These are phyloP conservation scores for Drosophila leonis DNA, from an alignment of 2,888 invertebrate genomes.

Conservation along the genomic window DNA sequence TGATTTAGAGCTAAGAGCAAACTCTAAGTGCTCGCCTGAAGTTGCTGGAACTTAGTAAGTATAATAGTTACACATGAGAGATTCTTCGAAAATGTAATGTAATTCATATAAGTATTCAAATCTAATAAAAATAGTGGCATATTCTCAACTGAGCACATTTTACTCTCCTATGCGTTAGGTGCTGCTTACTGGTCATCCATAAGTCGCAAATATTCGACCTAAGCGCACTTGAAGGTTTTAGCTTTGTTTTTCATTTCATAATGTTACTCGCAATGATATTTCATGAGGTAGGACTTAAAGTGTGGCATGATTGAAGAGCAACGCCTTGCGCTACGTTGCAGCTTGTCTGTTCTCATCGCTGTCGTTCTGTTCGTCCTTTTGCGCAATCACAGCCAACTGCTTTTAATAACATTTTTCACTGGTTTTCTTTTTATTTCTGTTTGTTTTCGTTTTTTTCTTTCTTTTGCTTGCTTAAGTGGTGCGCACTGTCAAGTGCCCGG, in stretches of 20 bases:
- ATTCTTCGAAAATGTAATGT: too few relatives aligned
- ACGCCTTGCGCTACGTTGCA: constrained; percentile 31
- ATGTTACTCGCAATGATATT: constrained; percentile 39
- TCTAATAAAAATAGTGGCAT: not conserved
- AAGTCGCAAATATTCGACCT: too few relatives aligned
- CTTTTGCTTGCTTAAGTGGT: constrained; percentile 57
- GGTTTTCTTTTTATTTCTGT: constrained; percentile 32
- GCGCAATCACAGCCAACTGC: constrained; percentile 68
- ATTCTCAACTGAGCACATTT: not conserved
- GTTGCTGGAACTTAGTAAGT: too few relatives aligned
- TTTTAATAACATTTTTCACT: constrained; percentile 77
- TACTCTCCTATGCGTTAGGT: not conserved
- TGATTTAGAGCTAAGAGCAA: too few relatives aligned
- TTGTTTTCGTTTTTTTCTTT: constrained; percentile 25
- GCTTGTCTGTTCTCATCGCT: constrained; percentile 26
- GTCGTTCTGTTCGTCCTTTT: constrained; percentile 30
- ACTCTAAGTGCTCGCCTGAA: too few relatives aligned
- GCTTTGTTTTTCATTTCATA: constrained; percentile 22
- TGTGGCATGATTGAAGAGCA: constrained; percentile 44
- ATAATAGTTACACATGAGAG: too few relatives aligned
- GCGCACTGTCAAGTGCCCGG: constrained; percentile 55
- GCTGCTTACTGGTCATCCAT: not conserved
- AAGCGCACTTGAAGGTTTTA: constrained; percentile 11
- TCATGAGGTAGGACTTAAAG: constrained; percentile 27
- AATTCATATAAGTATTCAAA: not conserved